Evolutionary conservation across 2,797 vertebrate species (phyloP).

Genomic region (Poeciliopsis gracilis): DNA sequence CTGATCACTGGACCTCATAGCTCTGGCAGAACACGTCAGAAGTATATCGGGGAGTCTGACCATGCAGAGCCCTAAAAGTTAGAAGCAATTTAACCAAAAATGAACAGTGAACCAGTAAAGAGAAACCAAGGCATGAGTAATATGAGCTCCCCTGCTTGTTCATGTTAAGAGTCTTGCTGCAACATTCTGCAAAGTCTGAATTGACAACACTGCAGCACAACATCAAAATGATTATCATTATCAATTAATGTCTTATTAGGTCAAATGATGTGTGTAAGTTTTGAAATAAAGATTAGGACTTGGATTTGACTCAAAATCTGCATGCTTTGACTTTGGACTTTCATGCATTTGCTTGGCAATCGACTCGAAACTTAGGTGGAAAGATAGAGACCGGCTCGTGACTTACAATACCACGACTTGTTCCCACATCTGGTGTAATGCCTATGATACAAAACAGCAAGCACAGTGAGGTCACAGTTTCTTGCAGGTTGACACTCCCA

Average conservation of each 20-base stretch:
- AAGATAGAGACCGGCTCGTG: not conserved
- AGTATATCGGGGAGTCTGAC: no score
- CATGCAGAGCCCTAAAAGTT: no score
- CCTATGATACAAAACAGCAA: no score
- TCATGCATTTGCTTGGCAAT: not conserved
- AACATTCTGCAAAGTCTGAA: no score
- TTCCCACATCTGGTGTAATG: not conserved
- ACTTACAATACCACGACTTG: not conserved
- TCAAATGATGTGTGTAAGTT: not conserved
- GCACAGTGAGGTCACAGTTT: not conserved
- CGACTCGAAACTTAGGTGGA: not conserved
- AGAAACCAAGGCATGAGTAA: no score
- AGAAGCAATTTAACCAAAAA: no score
- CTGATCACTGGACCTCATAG: no score
- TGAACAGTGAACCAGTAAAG: no score
- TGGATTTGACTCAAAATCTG: not conserved
- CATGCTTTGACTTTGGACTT: not conserved
- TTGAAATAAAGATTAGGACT: not conserved
- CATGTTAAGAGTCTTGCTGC: no score
- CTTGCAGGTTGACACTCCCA: not conserved
- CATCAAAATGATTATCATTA: not conserved
- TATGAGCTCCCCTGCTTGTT: no score
- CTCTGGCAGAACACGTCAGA: no score
- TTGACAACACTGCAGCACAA: no score
- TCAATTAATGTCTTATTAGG: not conserved